These are phyloP conservation scores for Elephantulus edwardii DNA, from an alignment of 2,113 vertebrate species.

Conservation along the genomic window DNA sequence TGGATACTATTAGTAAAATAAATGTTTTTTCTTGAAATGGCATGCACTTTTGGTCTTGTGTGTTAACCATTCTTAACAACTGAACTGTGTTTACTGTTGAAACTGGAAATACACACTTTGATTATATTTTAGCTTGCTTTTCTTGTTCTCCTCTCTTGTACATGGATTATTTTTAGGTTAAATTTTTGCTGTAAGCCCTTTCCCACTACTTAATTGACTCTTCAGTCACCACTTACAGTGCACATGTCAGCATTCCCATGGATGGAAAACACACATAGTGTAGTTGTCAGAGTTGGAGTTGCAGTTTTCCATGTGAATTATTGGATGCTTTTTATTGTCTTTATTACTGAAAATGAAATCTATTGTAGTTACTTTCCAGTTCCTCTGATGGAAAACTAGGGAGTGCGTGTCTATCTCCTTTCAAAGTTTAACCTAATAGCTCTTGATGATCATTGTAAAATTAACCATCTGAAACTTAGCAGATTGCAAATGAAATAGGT, in stretches of 20 bases:
- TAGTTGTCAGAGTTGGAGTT: background rate
- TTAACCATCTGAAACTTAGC: background rate
- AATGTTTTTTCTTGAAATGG: slow-evolving; percentile 59
- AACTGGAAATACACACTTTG: slow-evolving; percentile 58
- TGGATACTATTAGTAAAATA: slow-evolving; percentile 13
- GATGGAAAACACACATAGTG: background rate
- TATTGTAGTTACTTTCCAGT: slow-evolving; percentile 19
- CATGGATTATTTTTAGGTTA: slow-evolving; percentile 56
- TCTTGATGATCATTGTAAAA: background rate
- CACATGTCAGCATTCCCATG: background rate
- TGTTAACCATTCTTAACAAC: slow-evolving; percentile 68
- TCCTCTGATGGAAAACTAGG: slow-evolving; percentile 20
- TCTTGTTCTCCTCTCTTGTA: slow-evolving; percentile 10
- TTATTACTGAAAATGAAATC: background rate
- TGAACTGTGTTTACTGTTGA: slow-evolving; percentile 66
- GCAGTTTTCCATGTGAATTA: slow-evolving; percentile 41
- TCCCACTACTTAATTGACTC: slow-evolving; percentile 46
- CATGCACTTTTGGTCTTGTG: slow-evolving; percentile 28
- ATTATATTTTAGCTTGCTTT: slow-evolving; percentile 50
- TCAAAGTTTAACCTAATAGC: slow-evolving; percentile 42
- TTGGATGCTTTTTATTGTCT: background rate
- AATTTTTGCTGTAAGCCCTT: slow-evolving; percentile 48
- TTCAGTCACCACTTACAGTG: slow-evolving; percentile 7
- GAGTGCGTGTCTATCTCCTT: background rate
- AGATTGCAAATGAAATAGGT: slow-evolving; percentile 7